Evolutionary conservation across 2,888 invertebrate genomes (phyloP), one percentile per base, ranked within the genome.

Genomic region (Caenorhabditis sp.): DNA sequence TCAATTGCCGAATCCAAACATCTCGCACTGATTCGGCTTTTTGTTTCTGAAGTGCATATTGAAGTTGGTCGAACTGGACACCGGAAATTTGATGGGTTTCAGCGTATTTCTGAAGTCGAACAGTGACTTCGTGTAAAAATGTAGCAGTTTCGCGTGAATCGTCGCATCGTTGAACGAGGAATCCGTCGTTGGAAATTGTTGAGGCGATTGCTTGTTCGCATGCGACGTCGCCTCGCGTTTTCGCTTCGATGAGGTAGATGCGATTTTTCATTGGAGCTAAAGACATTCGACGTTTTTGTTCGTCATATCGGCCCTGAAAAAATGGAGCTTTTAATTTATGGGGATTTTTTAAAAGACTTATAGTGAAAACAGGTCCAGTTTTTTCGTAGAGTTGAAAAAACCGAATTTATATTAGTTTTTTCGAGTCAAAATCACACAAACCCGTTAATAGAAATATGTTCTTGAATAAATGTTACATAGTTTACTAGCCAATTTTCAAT

Each of bases 1-100:
- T 86, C 17, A 87, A 69, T 75, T 86, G 85, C n/a, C 83, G 74
- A 8, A 80, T 68, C 82, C 84, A 87, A 25, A 78, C 75, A 25
- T 87, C 86, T 14, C 69, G 62, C 20, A 87, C 83, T 7, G 84
- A 83, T 58, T 84, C 76, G 26, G 77, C 70, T 43, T 81, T 79
- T 36, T 82, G 77, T 59, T 87, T 87, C 63, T 81, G 78, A 26
- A 78, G 59, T 21, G 81, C 62, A 53, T 78, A 63, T 67, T 86
- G 85, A 52, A 86, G 79, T 25, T 76, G 68, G 17, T 72, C 67
- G 73, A 83, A 87, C 5, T 77, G 75, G 8, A 81, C 78, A 26
- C 86, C 85, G 20, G 69, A 63, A 60, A 86, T 72, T 83, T 85
- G 63, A 77, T 73, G 66, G 20, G 4, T 17, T n/a, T 59, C 43